phyloP scores from a whole-genome alignment of 2,888 invertebrate genomes.

The Clanis bilineata region DNA sequence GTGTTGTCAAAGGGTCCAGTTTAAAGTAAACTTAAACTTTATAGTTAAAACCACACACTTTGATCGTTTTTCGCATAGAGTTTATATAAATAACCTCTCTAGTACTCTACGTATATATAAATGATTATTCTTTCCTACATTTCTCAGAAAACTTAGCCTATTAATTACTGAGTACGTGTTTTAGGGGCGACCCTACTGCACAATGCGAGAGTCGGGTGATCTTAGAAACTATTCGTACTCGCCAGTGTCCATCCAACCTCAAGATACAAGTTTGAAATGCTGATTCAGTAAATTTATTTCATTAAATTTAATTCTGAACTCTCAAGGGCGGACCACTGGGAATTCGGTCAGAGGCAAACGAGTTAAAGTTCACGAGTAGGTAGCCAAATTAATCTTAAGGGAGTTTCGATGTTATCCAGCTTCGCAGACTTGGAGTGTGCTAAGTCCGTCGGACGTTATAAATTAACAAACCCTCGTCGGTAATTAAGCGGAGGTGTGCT shows the following conservation, averaged over 20 bases:
- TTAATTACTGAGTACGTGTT: background rate
- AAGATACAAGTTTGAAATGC: constrained; percentile 58
- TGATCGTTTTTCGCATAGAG: too few species aligned
- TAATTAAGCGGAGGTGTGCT: constrained; percentile 77
- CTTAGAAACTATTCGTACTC: constrained; percentile 11
- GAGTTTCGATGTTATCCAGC: constrained; percentile 77
- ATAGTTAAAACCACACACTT: too few species aligned
- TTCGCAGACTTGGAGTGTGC: constrained; percentile 62
- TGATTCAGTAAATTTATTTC: constrained; percentile 75
- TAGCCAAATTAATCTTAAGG: constrained; percentile 80
- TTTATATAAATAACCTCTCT: too few species aligned
- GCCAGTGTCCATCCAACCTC: constrained; percentile 31
- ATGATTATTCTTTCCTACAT: background rate
- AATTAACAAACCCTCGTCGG: constrained; percentile 76
- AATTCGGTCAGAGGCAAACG: constrained; percentile 77
- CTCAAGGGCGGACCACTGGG: constrained; percentile 64
- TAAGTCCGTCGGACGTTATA: constrained; percentile 72
- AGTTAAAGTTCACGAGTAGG: constrained; percentile 77
- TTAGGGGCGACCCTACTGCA: background rate
- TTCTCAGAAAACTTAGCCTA: background rate
- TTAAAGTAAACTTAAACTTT: too few species aligned
- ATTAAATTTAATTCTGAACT: constrained; percentile 80
- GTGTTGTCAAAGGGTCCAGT: too few species aligned
- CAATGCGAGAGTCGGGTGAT: background rate
- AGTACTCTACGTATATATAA: background rate